Evolutionary conservation across 2,113 vertebrate genomes (phyloP).

Genomic region (Tinamus guttatus): DNA sequence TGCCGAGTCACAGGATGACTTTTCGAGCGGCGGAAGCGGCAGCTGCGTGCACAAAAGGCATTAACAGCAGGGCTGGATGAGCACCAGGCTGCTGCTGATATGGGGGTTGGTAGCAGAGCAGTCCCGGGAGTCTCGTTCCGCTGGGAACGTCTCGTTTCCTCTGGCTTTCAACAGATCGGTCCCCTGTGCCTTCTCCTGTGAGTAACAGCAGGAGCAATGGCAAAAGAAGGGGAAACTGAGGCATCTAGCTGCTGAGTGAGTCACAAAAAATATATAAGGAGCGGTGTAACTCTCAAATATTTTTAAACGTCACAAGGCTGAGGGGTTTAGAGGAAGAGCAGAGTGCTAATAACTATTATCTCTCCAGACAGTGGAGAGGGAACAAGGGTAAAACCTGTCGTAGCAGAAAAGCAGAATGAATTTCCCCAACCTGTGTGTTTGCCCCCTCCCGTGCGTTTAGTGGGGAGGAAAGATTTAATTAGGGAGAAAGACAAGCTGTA

Average conservation of each 20-base stretch:
- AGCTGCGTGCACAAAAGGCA: background rate
- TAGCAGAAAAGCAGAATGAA: accelerated
- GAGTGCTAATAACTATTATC: background rate
- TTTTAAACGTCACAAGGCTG: background rate
- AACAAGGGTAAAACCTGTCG: background rate
- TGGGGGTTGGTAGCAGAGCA: accelerated
- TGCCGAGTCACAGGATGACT: accelerated
- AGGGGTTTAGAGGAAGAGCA: background rate
- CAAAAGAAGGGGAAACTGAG: background rate
- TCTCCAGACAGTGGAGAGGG: accelerated
- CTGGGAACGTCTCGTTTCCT: accelerated
- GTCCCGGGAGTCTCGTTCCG: accelerated
- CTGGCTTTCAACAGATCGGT: background rate
- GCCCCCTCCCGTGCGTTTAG: background rate
- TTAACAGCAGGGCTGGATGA: accelerated
- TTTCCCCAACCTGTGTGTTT: background rate
- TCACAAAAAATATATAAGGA: accelerated
- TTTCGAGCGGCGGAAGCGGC: accelerated
- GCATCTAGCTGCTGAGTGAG: background rate
- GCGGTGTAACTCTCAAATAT: background rate
- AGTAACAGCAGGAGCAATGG: background rate
- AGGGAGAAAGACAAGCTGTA: background rate
- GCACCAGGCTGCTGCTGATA: accelerated
- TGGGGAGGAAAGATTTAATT: background rate
- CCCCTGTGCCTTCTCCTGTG: accelerated